These are phyloP conservation scores for Macrochelys suwanniensis DNA, from an alignment of 2,797 vertebrate genomes.

Conservation along the genomic window DNA sequence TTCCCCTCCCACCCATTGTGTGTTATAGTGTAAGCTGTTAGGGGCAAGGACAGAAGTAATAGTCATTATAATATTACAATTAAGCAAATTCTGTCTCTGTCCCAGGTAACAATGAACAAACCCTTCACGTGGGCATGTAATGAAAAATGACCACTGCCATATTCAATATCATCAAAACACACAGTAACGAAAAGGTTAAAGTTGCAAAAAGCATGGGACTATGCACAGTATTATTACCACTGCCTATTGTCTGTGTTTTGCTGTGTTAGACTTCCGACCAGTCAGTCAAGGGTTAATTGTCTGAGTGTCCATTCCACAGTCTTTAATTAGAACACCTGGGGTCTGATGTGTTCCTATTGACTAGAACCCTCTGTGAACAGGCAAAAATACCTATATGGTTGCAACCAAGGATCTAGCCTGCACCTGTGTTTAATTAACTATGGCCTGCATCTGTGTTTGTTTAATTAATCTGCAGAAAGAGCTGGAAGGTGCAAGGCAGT, in stretches of 20 bases:
- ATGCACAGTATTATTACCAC: neutral
- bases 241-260: neutral
- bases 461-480: neutral
- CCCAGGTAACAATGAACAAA: neutral
- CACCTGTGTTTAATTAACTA: fast-evolving
- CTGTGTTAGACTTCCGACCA: neutral
- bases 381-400: neutral
- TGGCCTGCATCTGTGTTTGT: neutral
- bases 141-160: neutral
- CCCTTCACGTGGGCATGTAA: neutral
- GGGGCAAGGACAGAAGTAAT: neutral
- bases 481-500: neutral
- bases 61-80: neutral
- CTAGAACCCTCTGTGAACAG: neutral
- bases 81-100: neutral
- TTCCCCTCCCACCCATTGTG: neutral
- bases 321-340: neutral
- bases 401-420: fast-evolving
- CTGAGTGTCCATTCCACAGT: neutral
- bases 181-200: neutral
- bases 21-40: neutral
- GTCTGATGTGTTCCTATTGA: neutral
- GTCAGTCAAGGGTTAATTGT: neutral
- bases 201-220: neutral
- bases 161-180: neutral